phyloP scores from a whole-genome alignment of 2,113 vertebrate species.

The Pao palembangensis region DNA sequence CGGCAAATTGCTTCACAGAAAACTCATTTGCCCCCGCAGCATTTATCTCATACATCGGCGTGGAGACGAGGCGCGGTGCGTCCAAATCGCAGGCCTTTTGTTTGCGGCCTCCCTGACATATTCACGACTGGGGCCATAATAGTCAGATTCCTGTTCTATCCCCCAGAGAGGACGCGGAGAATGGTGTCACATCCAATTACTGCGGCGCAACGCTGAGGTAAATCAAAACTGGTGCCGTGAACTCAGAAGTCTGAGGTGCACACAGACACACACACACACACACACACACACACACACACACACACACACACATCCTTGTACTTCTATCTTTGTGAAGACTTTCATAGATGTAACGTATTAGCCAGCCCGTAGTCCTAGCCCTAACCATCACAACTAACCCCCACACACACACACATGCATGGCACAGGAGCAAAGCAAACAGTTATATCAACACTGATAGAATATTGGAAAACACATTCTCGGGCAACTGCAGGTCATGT shows the following conservation, averaged over 20 bases:
- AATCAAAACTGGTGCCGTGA: slow-evolving; percentile 68
- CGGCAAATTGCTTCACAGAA: slow-evolving; percentile 52
- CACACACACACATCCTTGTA: slow-evolving; percentile 6
- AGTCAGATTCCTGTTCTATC: slow-evolving; percentile 69
- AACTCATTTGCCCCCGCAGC: slow-evolving; percentile 46
- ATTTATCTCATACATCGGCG: slow-evolving; percentile 54
- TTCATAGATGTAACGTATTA: too few relatives aligned
- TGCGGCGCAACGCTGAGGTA: slow-evolving; percentile 65
- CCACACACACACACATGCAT: slow-evolving; percentile 6
- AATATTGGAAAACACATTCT: slow-evolving; percentile 62
- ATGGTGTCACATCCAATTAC: slow-evolving; percentile 76
- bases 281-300: slow-evolving; percentile 21
- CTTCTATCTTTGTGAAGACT: too few relatives aligned
- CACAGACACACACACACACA: slow-evolving; percentile 17
- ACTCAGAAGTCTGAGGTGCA: slow-evolving; percentile 46
- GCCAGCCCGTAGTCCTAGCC: too few relatives aligned
- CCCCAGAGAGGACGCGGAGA: slow-evolving; percentile 64
- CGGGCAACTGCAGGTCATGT: slow-evolving; percentile 56
- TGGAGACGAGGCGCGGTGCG: slow-evolving; percentile 47
- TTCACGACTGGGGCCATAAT: slow-evolving; percentile 73
- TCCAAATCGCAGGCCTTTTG: slow-evolving; percentile 64
- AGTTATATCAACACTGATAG: slow-evolving; percentile 59
- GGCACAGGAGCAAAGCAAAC: slow-evolving; percentile 22
- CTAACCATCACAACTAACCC: background rate
- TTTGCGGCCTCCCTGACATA: slow-evolving; percentile 71